Conservation (phyloP, 2,888 invertebrate genomes). For the Polyploca ridens region DNA sequence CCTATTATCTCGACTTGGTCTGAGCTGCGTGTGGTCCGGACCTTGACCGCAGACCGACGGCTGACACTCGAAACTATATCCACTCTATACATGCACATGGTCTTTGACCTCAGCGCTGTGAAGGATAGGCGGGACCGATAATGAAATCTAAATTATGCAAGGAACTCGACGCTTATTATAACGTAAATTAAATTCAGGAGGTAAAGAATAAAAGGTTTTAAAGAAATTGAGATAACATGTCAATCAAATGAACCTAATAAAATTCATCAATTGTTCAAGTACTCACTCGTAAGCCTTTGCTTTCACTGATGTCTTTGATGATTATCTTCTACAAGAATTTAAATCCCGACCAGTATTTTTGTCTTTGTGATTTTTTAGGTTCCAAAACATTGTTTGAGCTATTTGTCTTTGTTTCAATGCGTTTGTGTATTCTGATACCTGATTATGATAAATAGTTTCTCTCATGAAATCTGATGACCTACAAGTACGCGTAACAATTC, state of each 20-base stretch:
- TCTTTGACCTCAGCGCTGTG: conserved; percentile 9
- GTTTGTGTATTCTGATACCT: no score
- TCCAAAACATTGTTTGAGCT: no score
- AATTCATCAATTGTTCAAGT: no score
- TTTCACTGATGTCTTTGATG: no score
- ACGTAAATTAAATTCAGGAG: neutral
- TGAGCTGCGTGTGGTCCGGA: conserved; percentile 18
- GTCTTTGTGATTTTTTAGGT: no score
- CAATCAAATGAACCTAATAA: no score
- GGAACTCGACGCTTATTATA: neutral
- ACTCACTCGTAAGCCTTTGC: no score
- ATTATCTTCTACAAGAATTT: no score
- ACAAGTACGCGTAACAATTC: neutral
- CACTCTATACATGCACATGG: neutral
- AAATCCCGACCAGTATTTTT: no score
- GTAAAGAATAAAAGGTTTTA: neutral
- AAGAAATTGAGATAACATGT: no score
- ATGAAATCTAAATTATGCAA: neutral
- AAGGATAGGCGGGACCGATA: neutral
- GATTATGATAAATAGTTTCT: neutral
- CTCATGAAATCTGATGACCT: neutral
- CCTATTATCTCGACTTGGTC: conserved; percentile 4
- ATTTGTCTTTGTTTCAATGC: no score
- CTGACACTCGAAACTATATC: conserved; percentile 11
- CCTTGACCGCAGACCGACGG: conserved; percentile 16